phyloP scores from a whole-genome alignment of 2,797 vertebrate species.

The Microctenopoma stevenorrisi region DNA sequence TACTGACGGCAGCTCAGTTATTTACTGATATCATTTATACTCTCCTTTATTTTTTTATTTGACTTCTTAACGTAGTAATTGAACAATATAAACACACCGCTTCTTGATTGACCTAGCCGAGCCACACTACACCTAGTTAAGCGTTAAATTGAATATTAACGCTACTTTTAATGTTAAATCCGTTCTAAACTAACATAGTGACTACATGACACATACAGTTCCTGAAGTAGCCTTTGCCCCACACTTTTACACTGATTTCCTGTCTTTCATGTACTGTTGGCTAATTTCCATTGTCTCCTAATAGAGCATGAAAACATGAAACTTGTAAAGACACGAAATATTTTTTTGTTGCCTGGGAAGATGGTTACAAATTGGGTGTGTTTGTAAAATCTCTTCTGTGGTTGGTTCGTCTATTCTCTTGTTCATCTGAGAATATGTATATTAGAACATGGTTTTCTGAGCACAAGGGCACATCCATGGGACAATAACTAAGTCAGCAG shows the following conservation, averaged over 20 bases:
- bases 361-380: not conserved
- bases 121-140: too few relatives aligned
- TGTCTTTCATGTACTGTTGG: too few relatives aligned
- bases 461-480: not conserved
- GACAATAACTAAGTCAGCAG: not conserved
- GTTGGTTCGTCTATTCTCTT: not conserved
- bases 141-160: too few relatives aligned
- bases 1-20: too few relatives aligned
- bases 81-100: too few relatives aligned
- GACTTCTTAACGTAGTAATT: too few relatives aligned
- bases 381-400: not conserved
- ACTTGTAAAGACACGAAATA: not conserved
- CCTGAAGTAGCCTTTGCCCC: not conserved
- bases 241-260: not conserved
- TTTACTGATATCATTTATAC: too few relatives aligned
- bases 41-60: too few relatives aligned
- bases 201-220: too few relatives aligned
- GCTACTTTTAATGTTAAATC: too few relatives aligned
- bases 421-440: not conserved
- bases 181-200: too few relatives aligned
- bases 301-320: not conserved
- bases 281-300: not conserved
- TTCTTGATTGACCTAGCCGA: too few relatives aligned
- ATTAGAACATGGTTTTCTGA: not conserved
- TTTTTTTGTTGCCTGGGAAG: not conserved